These are phyloP conservation scores for Alexandromys fortis DNA, from an alignment of 2,113 vertebrate species.

Conservation along the genomic window DNA sequence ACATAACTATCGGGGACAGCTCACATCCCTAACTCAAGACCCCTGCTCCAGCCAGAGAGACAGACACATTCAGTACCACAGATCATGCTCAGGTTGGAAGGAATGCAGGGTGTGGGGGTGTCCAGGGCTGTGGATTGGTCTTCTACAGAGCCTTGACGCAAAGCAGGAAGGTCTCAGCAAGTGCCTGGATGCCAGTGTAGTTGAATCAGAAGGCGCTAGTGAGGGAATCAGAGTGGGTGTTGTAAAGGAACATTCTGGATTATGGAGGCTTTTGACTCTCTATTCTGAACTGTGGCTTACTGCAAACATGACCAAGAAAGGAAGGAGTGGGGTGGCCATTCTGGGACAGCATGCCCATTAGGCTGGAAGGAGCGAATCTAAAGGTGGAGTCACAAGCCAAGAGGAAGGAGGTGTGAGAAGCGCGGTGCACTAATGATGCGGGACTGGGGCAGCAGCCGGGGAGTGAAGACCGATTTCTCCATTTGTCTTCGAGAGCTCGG, in stretches of 20 bases:
- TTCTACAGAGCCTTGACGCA: too few relatives aligned
- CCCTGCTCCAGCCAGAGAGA: background rate
- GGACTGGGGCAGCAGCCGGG: too few relatives aligned
- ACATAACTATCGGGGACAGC: background rate
- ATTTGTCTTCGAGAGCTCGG: background rate
- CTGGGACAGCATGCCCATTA: fast-evolving
- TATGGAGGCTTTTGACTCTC: background rate
- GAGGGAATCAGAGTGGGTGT: background rate
- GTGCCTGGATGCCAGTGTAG: too few relatives aligned
- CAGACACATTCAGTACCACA: background rate
- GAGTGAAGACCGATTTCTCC: fast-evolving
- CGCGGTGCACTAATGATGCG: background rate
- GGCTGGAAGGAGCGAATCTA: background rate
- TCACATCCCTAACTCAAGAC: background rate
- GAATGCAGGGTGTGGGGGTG: background rate
- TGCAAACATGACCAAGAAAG: background rate
- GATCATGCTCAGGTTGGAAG: background rate
- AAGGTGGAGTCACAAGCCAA: background rate
- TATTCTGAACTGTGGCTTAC: too few relatives aligned
- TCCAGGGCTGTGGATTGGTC: background rate
- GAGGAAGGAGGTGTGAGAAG: background rate
- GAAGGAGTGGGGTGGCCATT: too few relatives aligned
- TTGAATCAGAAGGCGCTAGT: background rate
- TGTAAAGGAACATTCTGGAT: background rate
- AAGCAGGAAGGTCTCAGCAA: background rate